Base-by-base conservation (phyloP, 2,797 vertebrate species). In the Anguilla marmorata region DNA sequence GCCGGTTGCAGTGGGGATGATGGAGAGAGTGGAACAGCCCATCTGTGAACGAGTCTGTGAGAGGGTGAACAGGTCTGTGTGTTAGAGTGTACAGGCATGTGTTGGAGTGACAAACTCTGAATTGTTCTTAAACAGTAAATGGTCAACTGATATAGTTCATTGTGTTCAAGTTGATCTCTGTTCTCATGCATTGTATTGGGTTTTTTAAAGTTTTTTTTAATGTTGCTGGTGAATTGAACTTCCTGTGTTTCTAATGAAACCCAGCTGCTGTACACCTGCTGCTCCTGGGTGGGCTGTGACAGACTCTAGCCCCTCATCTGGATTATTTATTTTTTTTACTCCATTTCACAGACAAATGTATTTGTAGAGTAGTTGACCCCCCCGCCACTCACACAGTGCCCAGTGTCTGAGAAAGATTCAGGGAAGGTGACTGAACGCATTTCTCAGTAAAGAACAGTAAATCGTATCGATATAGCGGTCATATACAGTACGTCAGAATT, bases 341-440 rank as follows among this genome's bases (percentile, higher is more conserved):
- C 5, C 3, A 66, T 2, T 66, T 66, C 63, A n/a, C 63, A 66
- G 63, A 66, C 63, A 66, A 7, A 27, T 27, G 63, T 66, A 27
- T 66, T 66, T 66, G 63, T n/a, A 66, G 63, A 66, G 63, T 27
- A 66, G 6, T 9, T 66, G 24, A 66, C 63, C 21, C 63, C 1
- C 63, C n/a, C 21, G 16, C n/a, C 63, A 66, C 63, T n/a, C 60
- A 66, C 24, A 66, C 60, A n/a, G 24, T 66, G 63, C n/a, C n/a
- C 63, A 66, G 21, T 66, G 63, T 66, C 63, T 66, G 63, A 66
- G n/a, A 63, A 63, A 66, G 63, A 66, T 66, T 27, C 63, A n/a
- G 5, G 5, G 63, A 66, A 66, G 24, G 9, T 66, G 63, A 5
- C 5, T 27, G 7, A n/a, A 66, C n/a, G 5, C 63, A 9, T 66